Conservation (phyloP, 2,113 vertebrate species). For the Porphyrio hochstetteri region DNA sequence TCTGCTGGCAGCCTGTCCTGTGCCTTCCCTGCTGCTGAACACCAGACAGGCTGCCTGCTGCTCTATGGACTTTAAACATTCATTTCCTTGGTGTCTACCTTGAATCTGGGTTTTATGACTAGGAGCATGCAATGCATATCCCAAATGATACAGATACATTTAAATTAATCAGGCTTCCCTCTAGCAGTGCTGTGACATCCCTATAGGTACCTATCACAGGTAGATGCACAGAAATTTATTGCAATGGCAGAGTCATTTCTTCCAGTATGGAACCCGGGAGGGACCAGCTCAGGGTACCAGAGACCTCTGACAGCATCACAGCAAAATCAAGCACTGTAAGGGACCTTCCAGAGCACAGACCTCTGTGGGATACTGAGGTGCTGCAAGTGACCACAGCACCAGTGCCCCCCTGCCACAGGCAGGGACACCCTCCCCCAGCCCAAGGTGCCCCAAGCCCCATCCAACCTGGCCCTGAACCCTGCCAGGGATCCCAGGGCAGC, state of each 20-base stretch:
- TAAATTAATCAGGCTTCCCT: not conserved
- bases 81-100: not conserved
- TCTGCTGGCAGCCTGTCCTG: not conserved
- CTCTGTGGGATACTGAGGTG: not conserved
- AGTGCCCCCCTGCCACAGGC: rapidly evolving
- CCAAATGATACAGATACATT: not conserved
- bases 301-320: not conserved
- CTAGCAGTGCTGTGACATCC: not conserved
- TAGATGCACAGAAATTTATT: not conserved
- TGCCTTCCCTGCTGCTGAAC: not conserved
- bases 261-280: not conserved
- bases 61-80: not conserved
- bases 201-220: not conserved
- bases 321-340: not conserved
- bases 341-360: not conserved
- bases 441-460: rapidly evolving
- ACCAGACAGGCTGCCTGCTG: not conserved
- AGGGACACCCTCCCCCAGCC: not conserved
- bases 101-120: not conserved
- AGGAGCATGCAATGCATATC: not conserved
- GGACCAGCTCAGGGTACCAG: not conserved
- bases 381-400: not conserved
- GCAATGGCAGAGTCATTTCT: not conserved
- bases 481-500: not conserved
- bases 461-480: not conserved